Percentiles rank a stretch among this genome's conserved stretches.
Conservation (phyloP, 2,797 vertebrate genomes). For the Psittacula derbiana region DNA sequence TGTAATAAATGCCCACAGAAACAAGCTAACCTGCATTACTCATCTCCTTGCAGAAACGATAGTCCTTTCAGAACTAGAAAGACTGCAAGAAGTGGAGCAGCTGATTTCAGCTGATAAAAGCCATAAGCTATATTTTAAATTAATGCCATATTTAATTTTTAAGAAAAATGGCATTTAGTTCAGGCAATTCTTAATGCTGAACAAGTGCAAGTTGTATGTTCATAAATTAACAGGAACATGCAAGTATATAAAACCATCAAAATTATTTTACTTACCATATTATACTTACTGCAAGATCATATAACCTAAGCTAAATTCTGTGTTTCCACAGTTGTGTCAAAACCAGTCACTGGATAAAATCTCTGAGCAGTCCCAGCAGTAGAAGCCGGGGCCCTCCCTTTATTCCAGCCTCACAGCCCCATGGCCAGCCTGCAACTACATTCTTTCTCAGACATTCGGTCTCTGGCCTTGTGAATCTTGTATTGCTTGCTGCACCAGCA, state of each 20-base stretch:
- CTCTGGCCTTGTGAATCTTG: neutral
- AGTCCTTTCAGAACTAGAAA: neutral
- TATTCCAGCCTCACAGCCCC: neutral
- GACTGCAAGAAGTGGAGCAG: neutral
- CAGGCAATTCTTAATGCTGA: neutral
- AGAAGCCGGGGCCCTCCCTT: neutral
- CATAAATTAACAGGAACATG: neutral
- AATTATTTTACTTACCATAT: neutral
- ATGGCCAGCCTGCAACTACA: fast-evolving
- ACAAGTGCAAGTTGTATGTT: neutral
- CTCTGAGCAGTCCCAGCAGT: neutral
- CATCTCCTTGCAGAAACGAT: neutral
- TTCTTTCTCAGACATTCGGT: fast-evolving
- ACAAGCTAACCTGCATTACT: slow-evolving; percentile 33
- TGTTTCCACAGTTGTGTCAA: neutral
- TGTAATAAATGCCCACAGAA: slow-evolving; percentile 51
- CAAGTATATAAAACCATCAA: neutral
- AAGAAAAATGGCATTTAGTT: neutral
- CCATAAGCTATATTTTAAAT: neutral
- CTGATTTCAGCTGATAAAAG: neutral
- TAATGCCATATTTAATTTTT: neutral
- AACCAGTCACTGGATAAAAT: neutral
- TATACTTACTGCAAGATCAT: neutral
- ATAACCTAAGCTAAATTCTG: neutral
- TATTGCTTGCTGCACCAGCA: neutral